Percentiles rank a stretch among this genome's conserved stretches.
Conservation (phyloP, 2,888 invertebrate species). For the Peribatodes rhomboidaria region DNA sequence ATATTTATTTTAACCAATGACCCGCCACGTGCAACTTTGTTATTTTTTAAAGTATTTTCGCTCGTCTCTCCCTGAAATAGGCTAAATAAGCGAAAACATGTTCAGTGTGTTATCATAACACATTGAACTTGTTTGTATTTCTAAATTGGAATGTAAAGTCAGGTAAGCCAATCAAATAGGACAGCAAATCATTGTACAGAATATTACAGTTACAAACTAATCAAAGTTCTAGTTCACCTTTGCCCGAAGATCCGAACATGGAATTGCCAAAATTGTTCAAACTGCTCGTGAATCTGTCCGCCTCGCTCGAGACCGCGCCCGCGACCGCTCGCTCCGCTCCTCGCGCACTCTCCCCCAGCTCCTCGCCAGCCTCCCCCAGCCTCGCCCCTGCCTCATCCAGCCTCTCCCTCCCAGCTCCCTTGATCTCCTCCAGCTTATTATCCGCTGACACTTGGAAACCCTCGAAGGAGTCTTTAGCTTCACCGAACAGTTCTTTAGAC, state of each 20-base stretch:
- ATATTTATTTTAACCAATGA: too few relatives aligned
- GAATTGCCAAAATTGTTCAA: slow-evolving; percentile 81
- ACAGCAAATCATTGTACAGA: not conserved
- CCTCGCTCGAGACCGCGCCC: slow-evolving; percentile 67
- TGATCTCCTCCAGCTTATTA: slow-evolving; percentile 77
- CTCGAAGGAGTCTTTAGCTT: slow-evolving; percentile 68
- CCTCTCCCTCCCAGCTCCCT: slow-evolving; percentile 63
- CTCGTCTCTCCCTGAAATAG: too few relatives aligned
- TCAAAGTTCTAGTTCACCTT: slow-evolving; percentile 64
- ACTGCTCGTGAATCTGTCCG: slow-evolving; percentile 77
- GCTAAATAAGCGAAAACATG: too few relatives aligned
- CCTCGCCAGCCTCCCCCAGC: slow-evolving; percentile 62
- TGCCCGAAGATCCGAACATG: slow-evolving; percentile 80
- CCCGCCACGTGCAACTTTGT: too few relatives aligned
- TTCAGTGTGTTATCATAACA: too few relatives aligned
- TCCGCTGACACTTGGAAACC: slow-evolving; percentile 81
- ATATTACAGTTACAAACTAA: not conserved
- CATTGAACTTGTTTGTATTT: too few relatives aligned
- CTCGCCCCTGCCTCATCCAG: slow-evolving; percentile 65
- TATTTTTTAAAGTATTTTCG: too few relatives aligned
- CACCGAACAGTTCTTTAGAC: slow-evolving; percentile 72
- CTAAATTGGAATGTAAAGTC: too few relatives aligned
- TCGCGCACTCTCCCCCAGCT: slow-evolving; percentile 54
- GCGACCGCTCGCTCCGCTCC: slow-evolving; percentile 60
- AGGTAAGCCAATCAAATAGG: not conserved